A percentile compares a stretch with the other conserved stretches of the same genome.
phyloP scores from a whole-genome alignment of 2,797 vertebrate species.

The Etheostoma nigrum region DNA sequence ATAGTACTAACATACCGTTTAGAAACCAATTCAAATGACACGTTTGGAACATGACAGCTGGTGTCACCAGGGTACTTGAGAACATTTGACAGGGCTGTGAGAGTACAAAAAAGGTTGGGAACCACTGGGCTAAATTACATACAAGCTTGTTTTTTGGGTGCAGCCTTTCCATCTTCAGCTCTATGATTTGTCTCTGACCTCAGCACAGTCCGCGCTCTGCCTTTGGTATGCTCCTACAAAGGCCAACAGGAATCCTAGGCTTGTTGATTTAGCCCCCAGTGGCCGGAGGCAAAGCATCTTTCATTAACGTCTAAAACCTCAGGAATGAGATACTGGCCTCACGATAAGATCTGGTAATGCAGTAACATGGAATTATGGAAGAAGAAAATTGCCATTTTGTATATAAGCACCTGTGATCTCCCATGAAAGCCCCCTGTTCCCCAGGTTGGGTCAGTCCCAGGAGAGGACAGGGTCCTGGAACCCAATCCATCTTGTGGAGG shows the following conservation, averaged over 20 bases:
- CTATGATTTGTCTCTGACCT: constrained; percentile 73
- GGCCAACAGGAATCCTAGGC: constrained; percentile 82
- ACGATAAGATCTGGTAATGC: constrained; percentile 88
- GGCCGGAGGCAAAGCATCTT: constrained; percentile 85
- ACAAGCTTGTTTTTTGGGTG: constrained; percentile 56
- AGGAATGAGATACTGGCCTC: constrained; percentile 86
- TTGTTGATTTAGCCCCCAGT: constrained; percentile 84
- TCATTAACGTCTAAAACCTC: constrained; percentile 88
- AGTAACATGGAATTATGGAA: constrained; percentile 89
- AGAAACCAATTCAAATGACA: background rate
- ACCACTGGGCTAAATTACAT: constrained; percentile 24
- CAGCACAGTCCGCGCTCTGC: constrained; percentile 58
- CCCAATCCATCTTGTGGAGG: constrained; percentile 76
- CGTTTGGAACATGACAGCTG: constrained; percentile 12
- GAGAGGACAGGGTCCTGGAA: constrained; percentile 77
- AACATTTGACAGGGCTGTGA: constrained; percentile 1
- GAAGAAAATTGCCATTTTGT: constrained; percentile 89
- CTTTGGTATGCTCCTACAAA: constrained; percentile 83
- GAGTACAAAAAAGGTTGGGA: background rate
- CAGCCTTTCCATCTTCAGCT: constrained; percentile 66
- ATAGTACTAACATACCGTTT: background rate
- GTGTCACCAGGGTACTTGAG: background rate
- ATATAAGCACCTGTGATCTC: constrained; percentile 90
- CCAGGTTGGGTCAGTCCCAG: constrained; percentile 78
- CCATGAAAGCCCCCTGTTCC: constrained; percentile 85